Percentiles rank a stretch among this genome's conserved stretches.
These are phyloP conservation scores for Epinephelus cyanopodus DNA, from an alignment of 2,113 vertebrate genomes.

Conservation along the genomic window DNA sequence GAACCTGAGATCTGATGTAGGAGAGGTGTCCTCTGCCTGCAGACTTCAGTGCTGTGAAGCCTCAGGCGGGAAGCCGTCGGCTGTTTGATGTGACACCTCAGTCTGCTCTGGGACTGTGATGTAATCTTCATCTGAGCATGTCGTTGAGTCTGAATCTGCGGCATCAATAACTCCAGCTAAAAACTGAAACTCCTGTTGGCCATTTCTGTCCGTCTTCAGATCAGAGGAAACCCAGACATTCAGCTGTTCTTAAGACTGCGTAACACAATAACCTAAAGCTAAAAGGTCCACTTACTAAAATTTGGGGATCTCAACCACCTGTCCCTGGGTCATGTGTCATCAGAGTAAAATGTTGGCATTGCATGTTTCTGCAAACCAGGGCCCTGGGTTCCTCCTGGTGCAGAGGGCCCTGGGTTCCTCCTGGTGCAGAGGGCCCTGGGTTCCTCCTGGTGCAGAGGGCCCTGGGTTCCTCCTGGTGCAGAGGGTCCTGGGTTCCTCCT, in stretches of 20 bases:
- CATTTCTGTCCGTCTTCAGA: neutral
- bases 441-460: too few relatives aligned
- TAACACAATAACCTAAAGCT: neutral
- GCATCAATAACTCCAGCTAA: constrained; percentile 19
- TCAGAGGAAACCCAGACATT: neutral
- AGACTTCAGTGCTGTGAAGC: neutral
- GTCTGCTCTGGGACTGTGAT: constrained; percentile 39
- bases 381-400: too few relatives aligned
- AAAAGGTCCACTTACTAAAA: neutral
- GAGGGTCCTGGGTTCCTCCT: too few relatives aligned
- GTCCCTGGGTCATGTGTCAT: too few relatives aligned
- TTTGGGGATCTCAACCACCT: neutral
- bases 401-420: too few relatives aligned
- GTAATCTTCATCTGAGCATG: constrained; percentile 39
- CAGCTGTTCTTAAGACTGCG: too few relatives aligned
- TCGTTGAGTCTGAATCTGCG: constrained; percentile 34
- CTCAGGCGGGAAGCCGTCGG: neutral
- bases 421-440: too few relatives aligned
- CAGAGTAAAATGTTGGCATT: too few relatives aligned
- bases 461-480: too few relatives aligned
- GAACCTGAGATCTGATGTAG: neutral
- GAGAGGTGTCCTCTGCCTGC: neutral
- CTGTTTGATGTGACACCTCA: constrained; percentile 42
- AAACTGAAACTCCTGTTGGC: constrained; percentile 26
- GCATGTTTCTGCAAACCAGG: too few relatives aligned